Percentiles rank a stretch among this genome's conserved stretches.
Conservation (phyloP, 2,113 vertebrate genomes). For the Zosterops lateralis region DNA sequence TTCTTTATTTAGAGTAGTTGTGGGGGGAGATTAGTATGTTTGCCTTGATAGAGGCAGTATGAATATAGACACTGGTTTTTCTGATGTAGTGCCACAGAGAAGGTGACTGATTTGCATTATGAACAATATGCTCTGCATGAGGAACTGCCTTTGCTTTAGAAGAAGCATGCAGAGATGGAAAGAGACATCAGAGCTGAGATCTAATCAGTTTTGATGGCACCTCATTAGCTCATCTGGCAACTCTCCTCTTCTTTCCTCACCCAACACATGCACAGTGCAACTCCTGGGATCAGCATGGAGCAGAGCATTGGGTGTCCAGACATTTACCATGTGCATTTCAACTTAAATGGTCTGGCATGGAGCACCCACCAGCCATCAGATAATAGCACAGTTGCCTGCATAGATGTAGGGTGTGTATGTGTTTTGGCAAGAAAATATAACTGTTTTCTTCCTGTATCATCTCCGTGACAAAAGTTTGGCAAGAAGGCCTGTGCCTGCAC, state of each 20-base stretch:
- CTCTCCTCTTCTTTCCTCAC: background rate
- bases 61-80: background rate
- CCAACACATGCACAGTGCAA: background rate
- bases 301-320: background rate
- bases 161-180: background rate
- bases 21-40: background rate
- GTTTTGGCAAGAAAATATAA: background rate
- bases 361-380: background rate
- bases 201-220: background rate
- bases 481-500: background rate
- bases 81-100: background rate
- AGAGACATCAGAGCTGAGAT: background rate
- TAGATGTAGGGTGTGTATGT: background rate
- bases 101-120: background rate
- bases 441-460: background rate
- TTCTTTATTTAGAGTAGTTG: background rate
- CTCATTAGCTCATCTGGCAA: background rate
- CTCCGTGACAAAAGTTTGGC: background rate
- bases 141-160: background rate
- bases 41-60: background rate
- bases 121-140: background rate
- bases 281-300: background rate
- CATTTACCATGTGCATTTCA: background rate
- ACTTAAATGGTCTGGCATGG: background rate
- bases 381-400: background rate